Evolutionary conservation across 2,888 invertebrate genomes (phyloP), one percentile per base, ranked within the genome.

Genomic region (Caenorhabditis sp.): DNA sequence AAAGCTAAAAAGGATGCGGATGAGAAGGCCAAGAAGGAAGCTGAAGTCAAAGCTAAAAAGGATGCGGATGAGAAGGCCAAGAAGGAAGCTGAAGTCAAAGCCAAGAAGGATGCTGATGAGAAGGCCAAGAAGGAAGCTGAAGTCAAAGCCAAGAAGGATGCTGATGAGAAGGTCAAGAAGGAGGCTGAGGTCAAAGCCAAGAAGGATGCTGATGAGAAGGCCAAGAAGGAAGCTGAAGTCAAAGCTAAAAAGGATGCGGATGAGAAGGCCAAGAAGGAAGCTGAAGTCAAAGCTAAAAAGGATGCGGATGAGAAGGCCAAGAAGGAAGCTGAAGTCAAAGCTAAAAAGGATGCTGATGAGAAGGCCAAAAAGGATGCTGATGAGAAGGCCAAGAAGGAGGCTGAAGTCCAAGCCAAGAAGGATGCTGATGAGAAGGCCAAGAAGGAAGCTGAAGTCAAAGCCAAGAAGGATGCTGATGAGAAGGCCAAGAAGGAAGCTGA

Each of bases 201-300:
- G 55, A 66, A 65, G 14, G 55, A 50, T 27, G 66, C 55, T 8
- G 55, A 72, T 4, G 54, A 68, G 58, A 64, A 78, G 61, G 27
- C 26, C 5, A 27, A 55, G 55, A 55, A 55, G 27, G 55, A 55
- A 3, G 73, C 77, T 50, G 51, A 51, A 19, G 21, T 6, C n/a
- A 17, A 51, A 21, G 36, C 36, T 36, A 59, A 36, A 12, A 36
- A 36, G 36, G 12, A 36, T 8, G 12, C 36, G 5, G 36, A 36
- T 4, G 5, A 8, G 51, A 12, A 36, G 36, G 36, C 36, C 36
- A 36, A 36, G 12, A 36, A 36, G 17, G 36, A 69, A 17, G 19
- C 37, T 10, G 23, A 55, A n/a, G 27, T 17, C 26, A 2, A 17
- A 3, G 55, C 55, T 27, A 31, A 19, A 3, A 43, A 26, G 1